These are phyloP conservation scores for Aspidiotus rigidus DNA, from an alignment of 2,888 invertebrate genomes.

Conservation along the genomic window DNA sequence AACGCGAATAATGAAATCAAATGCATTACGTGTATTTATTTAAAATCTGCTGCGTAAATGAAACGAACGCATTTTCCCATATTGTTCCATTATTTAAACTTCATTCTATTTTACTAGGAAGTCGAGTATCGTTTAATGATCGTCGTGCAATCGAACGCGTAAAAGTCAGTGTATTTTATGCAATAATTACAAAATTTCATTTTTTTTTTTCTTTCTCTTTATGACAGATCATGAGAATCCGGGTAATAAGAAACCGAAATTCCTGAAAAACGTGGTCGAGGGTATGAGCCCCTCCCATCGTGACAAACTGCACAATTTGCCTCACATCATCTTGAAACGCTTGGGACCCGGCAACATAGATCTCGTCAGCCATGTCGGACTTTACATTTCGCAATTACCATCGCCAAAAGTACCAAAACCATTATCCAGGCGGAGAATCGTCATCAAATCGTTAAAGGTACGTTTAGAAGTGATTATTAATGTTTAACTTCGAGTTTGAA, in stretches of 20 bases:
- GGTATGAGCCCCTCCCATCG: constrained; percentile 24
- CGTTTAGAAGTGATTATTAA: not conserved
- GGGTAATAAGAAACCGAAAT: constrained; percentile 9
- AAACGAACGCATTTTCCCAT: too few species aligned
- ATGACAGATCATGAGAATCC: constrained; percentile 14
- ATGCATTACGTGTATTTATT: not conserved
- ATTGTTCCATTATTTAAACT: too few species aligned
- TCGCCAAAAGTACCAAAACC: constrained; percentile 28
- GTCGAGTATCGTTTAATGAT: too few species aligned
- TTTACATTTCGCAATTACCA: constrained; percentile 27
- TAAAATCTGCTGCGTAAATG: too few species aligned
- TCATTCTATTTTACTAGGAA: too few species aligned
- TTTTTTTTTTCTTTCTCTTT: too few species aligned
- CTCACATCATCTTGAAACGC: constrained; percentile 19
- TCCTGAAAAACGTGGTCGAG: constrained; percentile 23
- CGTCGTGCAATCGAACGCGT: too few species aligned
- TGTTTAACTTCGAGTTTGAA: too few species aligned
- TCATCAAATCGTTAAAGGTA: constrained; percentile 26
- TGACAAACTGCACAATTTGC: constrained; percentile 15
- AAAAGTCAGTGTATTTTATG: too few species aligned
- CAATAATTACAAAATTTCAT: too few species aligned
- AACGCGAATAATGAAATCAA: not conserved
- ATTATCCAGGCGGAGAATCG: constrained; percentile 20
- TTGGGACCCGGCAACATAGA: constrained; percentile 29
- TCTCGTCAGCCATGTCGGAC: constrained; percentile 23